Conservation (phyloP, 2,113 vertebrate species). For the Callospermophilus lateralis region DNA sequence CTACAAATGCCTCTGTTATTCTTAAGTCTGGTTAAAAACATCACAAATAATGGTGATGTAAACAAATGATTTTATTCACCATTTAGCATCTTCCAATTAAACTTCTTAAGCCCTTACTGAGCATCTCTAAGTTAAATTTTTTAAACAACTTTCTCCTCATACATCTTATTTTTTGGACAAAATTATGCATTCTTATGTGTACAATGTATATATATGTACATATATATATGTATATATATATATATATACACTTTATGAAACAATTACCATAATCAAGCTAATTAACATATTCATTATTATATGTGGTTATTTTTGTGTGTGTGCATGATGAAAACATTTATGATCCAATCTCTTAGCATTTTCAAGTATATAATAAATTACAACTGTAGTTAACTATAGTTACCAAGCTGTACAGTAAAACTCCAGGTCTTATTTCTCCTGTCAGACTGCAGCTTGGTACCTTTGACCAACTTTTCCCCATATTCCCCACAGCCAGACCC, state of each 20-base stretch:
- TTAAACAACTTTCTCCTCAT: neutral
- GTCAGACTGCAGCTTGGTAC: neutral
- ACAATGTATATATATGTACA: neutral
- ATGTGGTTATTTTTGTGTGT: neutral
- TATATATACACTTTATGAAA: neutral
- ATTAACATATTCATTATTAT: neutral
- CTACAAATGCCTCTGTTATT: neutral
- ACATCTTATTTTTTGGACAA: neutral
- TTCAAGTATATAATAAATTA: neutral
- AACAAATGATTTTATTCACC: neutral
- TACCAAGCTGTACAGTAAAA: neutral
- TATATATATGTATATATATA: neutral
- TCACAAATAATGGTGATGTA: neutral
- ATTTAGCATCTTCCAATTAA: slow-evolving; percentile 1
- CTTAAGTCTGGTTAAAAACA: neutral
- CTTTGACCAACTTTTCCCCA: neutral
- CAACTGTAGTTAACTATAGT: neutral
- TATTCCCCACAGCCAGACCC: neutral
- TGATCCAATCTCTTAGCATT: neutral
- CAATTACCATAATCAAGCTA: neutral
- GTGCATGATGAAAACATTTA: neutral
- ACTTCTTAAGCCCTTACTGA: neutral
- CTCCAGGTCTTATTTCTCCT: neutral
- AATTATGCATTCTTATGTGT: neutral
- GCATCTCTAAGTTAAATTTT: neutral